Base-by-base conservation (phyloP, 2,888 invertebrate species). In the Drosophila melanocephala region DNA sequence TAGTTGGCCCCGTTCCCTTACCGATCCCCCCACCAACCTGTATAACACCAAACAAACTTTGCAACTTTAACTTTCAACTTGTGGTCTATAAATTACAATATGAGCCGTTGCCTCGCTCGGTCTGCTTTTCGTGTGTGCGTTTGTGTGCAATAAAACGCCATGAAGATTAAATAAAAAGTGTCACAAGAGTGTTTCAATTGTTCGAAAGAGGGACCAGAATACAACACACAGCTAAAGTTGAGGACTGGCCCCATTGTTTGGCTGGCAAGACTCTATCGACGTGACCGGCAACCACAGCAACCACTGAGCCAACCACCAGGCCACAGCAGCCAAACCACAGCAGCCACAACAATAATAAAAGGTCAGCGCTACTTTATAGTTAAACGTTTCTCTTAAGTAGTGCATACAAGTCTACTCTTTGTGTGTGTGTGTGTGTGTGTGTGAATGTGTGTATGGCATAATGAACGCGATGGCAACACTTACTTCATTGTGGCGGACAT, bases 401-500 rank as follows among this genome's bases (percentile, higher is more conserved):
- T 75, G 7, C 28, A 32, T 30, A 58, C 42, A 58, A 42, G 30
- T 32, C 22, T n/a, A 32, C 10, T 2, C 5, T 28, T 33, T 37
- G 42, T 39, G 10, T 39, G 39, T 56, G n/a, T 50, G 30, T 35
- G 39, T 50, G 28, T n/a, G 32, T n/a, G 47, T 37, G 44, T 55
- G 22, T 42, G 33, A 19, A 30, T 50, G 22, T 16, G 37, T 26
- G 56, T 53, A 44, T 28, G 50, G 61, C 61, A 47, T 81, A 81
- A 81, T 81, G 68, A 66, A 65, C 51, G 39, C 51, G 50, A 19
- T 50, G 44, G 52, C 28, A 52, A 39, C 55, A 92, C 95, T 95
- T 94, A 98, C 98, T 96, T 97, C 94, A 96, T 96, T 77, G 97
- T 96, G 63, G 98, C 97, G 87, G 98, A 95, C 89, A 99, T 96